Evolutionary conservation across 2,888 invertebrate genomes (phyloP), one percentile per base, ranked within the genome.

Genomic region (Pandemis heparana): DNA sequence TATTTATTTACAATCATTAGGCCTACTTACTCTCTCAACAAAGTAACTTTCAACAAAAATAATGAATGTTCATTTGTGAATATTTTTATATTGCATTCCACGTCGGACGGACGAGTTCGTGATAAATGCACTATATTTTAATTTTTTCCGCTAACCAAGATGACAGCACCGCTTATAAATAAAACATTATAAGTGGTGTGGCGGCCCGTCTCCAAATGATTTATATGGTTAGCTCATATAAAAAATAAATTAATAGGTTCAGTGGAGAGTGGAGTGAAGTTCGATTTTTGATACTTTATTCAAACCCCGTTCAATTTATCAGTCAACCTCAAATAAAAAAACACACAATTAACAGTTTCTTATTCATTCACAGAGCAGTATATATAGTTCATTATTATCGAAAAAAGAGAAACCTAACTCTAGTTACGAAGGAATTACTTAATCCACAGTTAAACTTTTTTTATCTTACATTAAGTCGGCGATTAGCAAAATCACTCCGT

Each of bases 131-230:
- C 68, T 67, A 74, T 65, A 74, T 74, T 73, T 73, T 64, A 75
- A 61, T 74, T 74, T 71, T 74, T 74, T 70, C 63, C 74, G 68
- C 64, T 67, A 70, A 53, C 70, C 70, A 62, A 71, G 71, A 71
- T 74, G 74, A 71, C 74, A 70, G 75, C 67, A 39, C 46, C 67
- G 65, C 74, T 69, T 74, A 75, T 75, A 74, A 75, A 75, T 75
- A 75, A 75, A 75, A 75, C 74, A 75, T 74, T 64, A 70, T 46
- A 69, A 60, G 68, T 69, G 64, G 69, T 69, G 73, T 73, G 73
- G 68, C 72, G 51, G 73, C 64, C 59, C 69, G 73, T 73, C 69
- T 41, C 63, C 48, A 68, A 68, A 64, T 64, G 68, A 73, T 59
- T 62, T 72, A 71, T 60, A 56, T 62, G 67, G 61, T 53, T 18